Base-by-base conservation (phyloP, 2,888 invertebrate species). In the Diadromus collaris region DNA sequence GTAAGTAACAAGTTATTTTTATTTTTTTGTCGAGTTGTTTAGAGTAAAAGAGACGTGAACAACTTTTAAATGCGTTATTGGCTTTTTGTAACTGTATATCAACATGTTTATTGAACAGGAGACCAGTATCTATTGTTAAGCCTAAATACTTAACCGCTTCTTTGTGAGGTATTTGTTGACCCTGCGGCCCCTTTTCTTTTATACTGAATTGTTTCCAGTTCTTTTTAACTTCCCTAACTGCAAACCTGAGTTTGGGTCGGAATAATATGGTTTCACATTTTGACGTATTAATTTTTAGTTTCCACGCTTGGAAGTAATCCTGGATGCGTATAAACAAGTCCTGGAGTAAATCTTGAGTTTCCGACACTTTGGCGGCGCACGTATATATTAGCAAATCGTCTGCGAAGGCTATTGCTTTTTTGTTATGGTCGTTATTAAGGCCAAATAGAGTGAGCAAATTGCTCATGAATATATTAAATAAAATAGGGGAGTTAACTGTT, bases 251-350 rank as follows among this genome's bases (percentile, higher is more conserved):
- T 44, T 44, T 44, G 16, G 44, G 16, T 44, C n/a, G 13, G 16
- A n/a, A 44, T n/a, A 44, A 5, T n/a, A 44, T 44, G 3, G 16
- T 44, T 44, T n/a, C n/a, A 3, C n/a, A 44, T 67, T 81, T 79
- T 0, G 48, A 44, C 0, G 69, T 41, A 38, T 82, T 84, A 21
- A 82, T 80, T 75, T 80, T 84, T 16, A 82, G 46, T 77, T 82
- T 82, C 82, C 82, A 82, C 0, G 78, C 34, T n/a, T 60, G 29
- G 19, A 72, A 82, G 60, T 72, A 83, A 38, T 29, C 29, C 69
- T 79, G 56, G 0, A 84, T 76, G 72, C 81, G 78, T 1, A 38
- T 16, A 46, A 67, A 83, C 2, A 75, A 10, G 16, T 56, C 46
- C 72, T 83, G 81, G 1, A 84, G 21, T 34, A 72, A 34, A 32